Percentiles rank a stretch among this genome's conserved stretches.
These are phyloP conservation scores for Genyomyrus donnyi DNA, from an alignment of 2,113 vertebrate species.

Conservation along the genomic window DNA sequence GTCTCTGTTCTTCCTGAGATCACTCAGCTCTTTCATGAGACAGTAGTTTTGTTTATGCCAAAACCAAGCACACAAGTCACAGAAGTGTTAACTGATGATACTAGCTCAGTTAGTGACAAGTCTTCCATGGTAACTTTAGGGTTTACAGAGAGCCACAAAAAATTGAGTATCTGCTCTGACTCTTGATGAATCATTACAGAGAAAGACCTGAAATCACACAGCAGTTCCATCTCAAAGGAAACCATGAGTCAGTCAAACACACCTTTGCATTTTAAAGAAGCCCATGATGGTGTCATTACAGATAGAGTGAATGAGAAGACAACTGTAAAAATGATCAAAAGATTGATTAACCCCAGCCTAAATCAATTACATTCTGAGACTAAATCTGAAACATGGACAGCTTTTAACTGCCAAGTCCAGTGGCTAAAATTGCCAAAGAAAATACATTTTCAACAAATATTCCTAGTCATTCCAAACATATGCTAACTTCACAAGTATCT, in stretches of 20 bases:
- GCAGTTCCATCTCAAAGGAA: background rate
- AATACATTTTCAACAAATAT: background rate
- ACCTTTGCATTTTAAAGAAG: background rate
- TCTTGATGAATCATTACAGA: background rate
- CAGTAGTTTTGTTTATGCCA: background rate
- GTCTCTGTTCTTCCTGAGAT: background rate
- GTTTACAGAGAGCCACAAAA: background rate
- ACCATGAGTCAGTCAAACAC: background rate
- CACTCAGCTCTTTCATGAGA: background rate
- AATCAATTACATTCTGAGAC: constrained; percentile 8
- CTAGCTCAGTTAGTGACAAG: background rate
- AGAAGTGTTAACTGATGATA: background rate
- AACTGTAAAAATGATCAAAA: constrained; percentile 25
- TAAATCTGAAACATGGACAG: background rate
- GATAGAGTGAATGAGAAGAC: constrained; percentile 14
- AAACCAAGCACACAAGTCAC: background rate
- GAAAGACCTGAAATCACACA: background rate
- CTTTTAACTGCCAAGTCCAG: background rate
- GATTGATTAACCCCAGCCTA: constrained; percentile 27
- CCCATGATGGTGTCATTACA: background rate
- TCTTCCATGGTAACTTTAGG: background rate
- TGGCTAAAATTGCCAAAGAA: background rate
- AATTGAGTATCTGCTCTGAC: background rate
- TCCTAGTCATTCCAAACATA: background rate
- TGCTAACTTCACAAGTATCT: background rate